These are phyloP conservation scores for Xestia xanthographa DNA, from an alignment of 2,888 invertebrate species.

Conservation along the genomic window DNA sequence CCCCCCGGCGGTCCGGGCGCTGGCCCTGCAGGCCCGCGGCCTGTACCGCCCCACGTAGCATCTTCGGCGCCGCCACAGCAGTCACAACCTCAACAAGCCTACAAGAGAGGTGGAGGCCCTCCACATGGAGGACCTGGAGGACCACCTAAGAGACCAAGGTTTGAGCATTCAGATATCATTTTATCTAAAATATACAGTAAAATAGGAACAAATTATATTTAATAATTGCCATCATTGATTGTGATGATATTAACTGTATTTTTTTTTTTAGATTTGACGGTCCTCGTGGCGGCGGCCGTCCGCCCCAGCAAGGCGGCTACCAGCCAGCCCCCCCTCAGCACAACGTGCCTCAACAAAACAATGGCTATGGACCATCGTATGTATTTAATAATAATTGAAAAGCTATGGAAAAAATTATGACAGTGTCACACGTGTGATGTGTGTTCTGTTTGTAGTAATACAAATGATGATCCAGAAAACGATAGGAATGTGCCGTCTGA, in stretches of 20 bases:
- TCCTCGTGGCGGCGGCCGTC: conserved; percentile 79
- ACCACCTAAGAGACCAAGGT: conserved; percentile 86
- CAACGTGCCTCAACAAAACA: conserved; percentile 76
- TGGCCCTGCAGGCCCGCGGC: conserved; percentile 53
- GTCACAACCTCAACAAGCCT: conserved; percentile 75
- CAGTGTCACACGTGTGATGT: no score
- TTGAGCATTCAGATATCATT: conserved; percentile 18
- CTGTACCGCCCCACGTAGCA: conserved; percentile 71
- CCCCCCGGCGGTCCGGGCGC: conserved; percentile 46
- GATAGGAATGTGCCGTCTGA: conserved; percentile 91
- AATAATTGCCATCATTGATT: not conserved
- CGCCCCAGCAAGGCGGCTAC: conserved; percentile 77
- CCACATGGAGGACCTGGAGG: conserved; percentile 82
- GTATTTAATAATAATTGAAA: conserved; percentile 59
- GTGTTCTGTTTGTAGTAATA: conserved; percentile 1
- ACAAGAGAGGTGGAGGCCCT: conserved; percentile 83
- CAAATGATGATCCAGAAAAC: conserved; percentile 85
- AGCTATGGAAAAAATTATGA: no score
- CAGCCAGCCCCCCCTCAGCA: conserved; percentile 78
- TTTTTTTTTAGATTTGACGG: conserved; percentile 81
- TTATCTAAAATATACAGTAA: not conserved
- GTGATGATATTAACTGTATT: not conserved
- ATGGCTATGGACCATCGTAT: conserved; percentile 86
- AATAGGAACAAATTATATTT: not conserved
- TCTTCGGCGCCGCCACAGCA: conserved; percentile 63